Conservation (phyloP, 2,113 vertebrate species). For the Synchiropus splendidus region DNA sequence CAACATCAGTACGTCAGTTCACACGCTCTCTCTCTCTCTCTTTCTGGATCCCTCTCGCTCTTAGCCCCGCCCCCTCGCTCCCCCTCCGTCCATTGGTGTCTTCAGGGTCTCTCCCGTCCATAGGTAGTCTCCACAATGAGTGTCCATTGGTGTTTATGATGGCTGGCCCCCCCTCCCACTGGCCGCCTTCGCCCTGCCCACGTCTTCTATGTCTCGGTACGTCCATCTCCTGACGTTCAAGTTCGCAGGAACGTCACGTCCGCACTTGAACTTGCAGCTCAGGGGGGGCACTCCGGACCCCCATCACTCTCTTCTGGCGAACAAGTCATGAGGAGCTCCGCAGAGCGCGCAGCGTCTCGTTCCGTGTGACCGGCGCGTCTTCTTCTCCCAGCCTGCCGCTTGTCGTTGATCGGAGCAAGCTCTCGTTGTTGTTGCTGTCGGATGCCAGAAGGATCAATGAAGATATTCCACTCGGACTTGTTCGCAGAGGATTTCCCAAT, state of each 20-base stretch:
- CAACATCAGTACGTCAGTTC: constrained; percentile 11
- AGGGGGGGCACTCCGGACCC: constrained; percentile 79
- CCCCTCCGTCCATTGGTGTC: constrained; percentile 70
- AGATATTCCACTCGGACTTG: constrained; percentile 88
- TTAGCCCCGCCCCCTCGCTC: constrained; percentile 64
- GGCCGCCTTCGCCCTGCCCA: constrained; percentile 82
- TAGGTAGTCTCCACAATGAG: constrained; percentile 84
- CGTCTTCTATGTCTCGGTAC: constrained; percentile 82
- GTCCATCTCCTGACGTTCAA: constrained; percentile 99
- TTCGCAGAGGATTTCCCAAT: constrained; percentile 66
- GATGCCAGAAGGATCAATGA: constrained; percentile 97
- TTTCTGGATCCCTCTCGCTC: constrained; percentile 19
- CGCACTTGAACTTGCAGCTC: constrained; percentile 99
- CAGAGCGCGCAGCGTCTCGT: constrained; percentile 79
- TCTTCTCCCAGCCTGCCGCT: constrained; percentile 69
- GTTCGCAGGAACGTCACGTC: constrained; percentile 98
- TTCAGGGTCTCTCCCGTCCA: constrained; percentile 57
- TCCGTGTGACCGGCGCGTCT: neutral
- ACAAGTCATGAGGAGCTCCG: constrained; percentile 90
- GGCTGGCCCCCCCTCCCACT: constrained; percentile 69
- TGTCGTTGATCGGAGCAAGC: constrained; percentile 86
- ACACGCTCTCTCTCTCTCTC: constrained; percentile 19
- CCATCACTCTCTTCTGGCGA: constrained; percentile 53
- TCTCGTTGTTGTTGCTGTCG: constrained; percentile 51
- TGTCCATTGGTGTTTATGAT: constrained; percentile 87